These are phyloP conservation scores for Macaria notata DNA, from an alignment of 2,888 invertebrate genomes.

Conservation along the genomic window DNA sequence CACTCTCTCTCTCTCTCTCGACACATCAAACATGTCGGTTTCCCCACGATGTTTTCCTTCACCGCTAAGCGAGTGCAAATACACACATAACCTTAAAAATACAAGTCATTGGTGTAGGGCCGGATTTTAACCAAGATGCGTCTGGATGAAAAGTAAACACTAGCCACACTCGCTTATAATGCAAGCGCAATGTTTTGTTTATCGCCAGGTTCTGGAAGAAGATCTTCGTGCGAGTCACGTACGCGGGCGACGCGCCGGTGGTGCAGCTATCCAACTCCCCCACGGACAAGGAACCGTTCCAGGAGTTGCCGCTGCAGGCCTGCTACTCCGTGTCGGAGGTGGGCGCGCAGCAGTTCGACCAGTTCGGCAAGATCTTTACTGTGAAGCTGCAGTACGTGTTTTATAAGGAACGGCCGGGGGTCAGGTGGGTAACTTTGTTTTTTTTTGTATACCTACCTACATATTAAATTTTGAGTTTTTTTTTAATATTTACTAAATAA, in stretches of 20 bases:
- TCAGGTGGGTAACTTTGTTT: conserved; percentile 62
- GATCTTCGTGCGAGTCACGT: conserved; percentile 91
- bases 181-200: not conserved
- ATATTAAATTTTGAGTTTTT: too few species aligned
- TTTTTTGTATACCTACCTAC: too few species aligned
- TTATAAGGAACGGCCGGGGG: conserved; percentile 98
- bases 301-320: conserved; percentile 96
- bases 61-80: too few species aligned
- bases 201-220: conserved; percentile 95
- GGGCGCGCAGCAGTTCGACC: conserved; percentile 98
- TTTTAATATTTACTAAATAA: too few species aligned
- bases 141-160: too few species aligned
- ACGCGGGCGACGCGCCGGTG: conserved; percentile 91
- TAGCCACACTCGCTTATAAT: too few species aligned
- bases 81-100: too few species aligned
- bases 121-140: too few species aligned
- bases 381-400: conserved; percentile 98
- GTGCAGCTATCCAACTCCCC: conserved; percentile 92
- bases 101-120: too few species aligned
- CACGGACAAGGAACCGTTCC: conserved; percentile 95
- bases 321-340: conserved; percentile 98
- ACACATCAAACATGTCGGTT: too few species aligned
- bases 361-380: conserved; percentile 99
- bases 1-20: too few species aligned
- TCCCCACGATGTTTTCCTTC: too few species aligned